A percentile compares a stretch with the other conserved stretches of the same genome.
Conservation (phyloP, 2,797 vertebrate genomes). For the Hirundo rustica region DNA sequence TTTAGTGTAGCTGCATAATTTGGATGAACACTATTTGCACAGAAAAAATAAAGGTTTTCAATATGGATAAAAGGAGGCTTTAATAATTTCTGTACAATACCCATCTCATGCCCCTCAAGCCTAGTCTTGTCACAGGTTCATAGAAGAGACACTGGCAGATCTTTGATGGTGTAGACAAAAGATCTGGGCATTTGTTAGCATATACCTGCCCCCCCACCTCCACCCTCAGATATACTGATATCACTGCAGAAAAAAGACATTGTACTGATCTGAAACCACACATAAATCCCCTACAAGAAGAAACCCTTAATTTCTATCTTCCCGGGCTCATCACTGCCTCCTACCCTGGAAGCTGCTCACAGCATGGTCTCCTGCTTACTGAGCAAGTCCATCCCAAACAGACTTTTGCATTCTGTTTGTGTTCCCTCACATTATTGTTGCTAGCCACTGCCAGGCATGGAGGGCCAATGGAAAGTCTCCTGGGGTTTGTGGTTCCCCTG, state of each 20-base stretch:
- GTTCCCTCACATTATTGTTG: neutral
- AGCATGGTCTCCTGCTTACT: neutral
- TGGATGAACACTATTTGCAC: neutral
- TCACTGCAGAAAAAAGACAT: neutral
- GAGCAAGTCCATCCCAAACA: neutral
- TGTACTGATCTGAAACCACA: neutral
- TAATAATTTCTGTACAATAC: conserved; percentile 3
- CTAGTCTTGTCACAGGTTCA: neutral
- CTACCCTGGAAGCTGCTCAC: neutral
- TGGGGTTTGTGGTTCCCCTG: neutral
- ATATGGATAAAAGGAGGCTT: neutral
- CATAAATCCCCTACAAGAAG: neutral
- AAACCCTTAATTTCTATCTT: neutral
- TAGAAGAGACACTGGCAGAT: neutral
- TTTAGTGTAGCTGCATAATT: conserved; percentile 39
- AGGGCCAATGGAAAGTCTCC: neutral
- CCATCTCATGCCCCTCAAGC: neutral
- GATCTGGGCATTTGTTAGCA: neutral
- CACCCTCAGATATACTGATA: neutral
- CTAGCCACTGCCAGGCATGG: neutral
- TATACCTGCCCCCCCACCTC: neutral
- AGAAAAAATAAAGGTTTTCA: conserved; percentile 25
- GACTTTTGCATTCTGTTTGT: neutral
- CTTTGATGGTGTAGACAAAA: neutral
- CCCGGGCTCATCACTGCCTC: neutral